Base-by-base conservation (phyloP, 1,140 invertebrate species). In the Goniozus legneri region DNA sequence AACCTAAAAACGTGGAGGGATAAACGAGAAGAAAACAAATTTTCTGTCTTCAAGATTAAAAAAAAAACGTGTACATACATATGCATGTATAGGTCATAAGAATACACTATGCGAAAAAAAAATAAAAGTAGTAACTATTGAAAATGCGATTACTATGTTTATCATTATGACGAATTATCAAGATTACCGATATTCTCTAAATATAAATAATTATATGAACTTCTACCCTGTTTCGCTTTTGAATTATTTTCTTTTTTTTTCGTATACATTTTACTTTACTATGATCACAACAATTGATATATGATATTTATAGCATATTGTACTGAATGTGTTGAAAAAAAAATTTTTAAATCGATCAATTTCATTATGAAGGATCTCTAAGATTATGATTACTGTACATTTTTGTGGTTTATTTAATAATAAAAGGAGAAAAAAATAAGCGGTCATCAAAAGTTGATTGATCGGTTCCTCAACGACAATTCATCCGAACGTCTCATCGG, bases 381-480 rank as follows among this genome's bases (percentile, higher is more conserved):
- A 62, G 55, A 71, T 49, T 54, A 61, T 60, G 62, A 66, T 68
- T 67, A 71, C 60, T 75, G 72, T 76, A 75, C 69, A 76, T 76
- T 74, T 69, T 76, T 75, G 69, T 75, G 71, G 64, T 75, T 75
- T 76, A 76, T 73, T 75, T 75, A 75, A 73, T 66, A 76, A 76
- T 76, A 76, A 75, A 75, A 40, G 8, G 19, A 12, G 24, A 27
- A 6, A 27, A 27, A 27, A 27, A n/a, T n/a, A n/a, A n/a, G n/a
- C n/a, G n/a, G n/a, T n/a, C n/a, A n/a, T n/a, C n/a, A n/a, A n/a
- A n/a, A n/a, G n/a, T n/a, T n/a, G n/a, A n/a, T n/a, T n/a, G n/a
- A n/a, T n/a, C n/a, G n/a, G n/a, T n/a, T n/a, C n/a, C n/a, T n/a
- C n/a, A n/a, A n/a, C n/a, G n/a, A n/a, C n/a, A n/a, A n/a, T n/a